A percentile compares a stretch with the other conserved stretches of the same genome.
Conservation (phyloP, 2,113 vertebrate species). For the Pampusana beccarii region DNA sequence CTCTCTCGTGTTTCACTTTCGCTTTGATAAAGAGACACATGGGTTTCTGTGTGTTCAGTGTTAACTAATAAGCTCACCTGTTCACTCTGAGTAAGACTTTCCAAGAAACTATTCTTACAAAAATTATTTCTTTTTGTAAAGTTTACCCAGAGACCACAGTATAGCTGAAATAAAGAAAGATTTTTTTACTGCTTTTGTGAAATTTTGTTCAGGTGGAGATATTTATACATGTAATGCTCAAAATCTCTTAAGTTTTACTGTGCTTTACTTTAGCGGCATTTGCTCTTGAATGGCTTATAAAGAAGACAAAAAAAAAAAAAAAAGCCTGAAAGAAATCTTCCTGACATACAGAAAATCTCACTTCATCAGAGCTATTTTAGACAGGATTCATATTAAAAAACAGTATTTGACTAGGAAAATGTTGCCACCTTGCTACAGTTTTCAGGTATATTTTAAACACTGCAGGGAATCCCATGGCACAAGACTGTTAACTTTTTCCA, state of each 20-base stretch:
- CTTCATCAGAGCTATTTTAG: background rate
- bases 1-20: background rate
- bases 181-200: background rate
- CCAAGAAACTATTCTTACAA: background rate
- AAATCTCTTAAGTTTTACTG: background rate
- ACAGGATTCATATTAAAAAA: background rate
- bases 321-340: background rate
- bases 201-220: background rate
- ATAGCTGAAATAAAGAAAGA: background rate
- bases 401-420: background rate
- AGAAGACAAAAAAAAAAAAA: background rate
- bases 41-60: background rate
- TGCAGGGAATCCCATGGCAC: background rate
- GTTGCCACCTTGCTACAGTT: background rate
- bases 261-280: background rate
- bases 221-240: background rate
- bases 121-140: background rate
- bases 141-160: background rate
- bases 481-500: background rate
- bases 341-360: background rate
- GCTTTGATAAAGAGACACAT: background rate
- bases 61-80: background rate
- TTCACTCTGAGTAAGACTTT: background rate
- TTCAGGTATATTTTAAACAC: background rate
- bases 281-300: background rate